Evolutionary conservation across 1,140 invertebrate species (phyloP).

Genomic region (Lerema accius): DNA sequence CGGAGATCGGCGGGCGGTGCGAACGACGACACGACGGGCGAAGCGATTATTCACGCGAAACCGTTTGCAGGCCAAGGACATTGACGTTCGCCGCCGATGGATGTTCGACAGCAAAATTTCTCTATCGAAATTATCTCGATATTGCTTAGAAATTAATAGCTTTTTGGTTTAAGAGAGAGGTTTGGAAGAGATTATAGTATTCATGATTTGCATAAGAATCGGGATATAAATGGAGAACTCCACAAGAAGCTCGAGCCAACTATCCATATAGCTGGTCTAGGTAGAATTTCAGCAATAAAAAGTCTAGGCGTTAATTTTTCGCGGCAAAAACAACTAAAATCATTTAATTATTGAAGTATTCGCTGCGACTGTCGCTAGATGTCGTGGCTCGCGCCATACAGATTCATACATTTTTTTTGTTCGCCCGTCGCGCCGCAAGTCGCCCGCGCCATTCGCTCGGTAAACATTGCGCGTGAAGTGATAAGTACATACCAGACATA

Average conservation of each 20-base stretch:
- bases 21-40: constrained; percentile 3
- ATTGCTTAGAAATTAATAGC: constrained; percentile 4
- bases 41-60: constrained; percentile 6
- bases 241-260: background rate
- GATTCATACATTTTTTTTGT: too few species aligned
- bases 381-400: background rate
- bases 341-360: background rate
- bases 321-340: background rate
- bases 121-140: constrained; percentile 6
- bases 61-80: constrained; percentile 16
- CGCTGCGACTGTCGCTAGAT: background rate
- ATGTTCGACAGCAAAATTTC: constrained; percentile 1
- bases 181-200: background rate
- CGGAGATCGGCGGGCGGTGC: too few species aligned
- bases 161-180: background rate
- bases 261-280: background rate
- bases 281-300: background rate
- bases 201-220: background rate
- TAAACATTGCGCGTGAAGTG: too few species aligned
- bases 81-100: background rate
- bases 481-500: too few species aligned
- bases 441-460: too few species aligned
- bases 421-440: too few species aligned
- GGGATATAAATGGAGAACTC: background rate
- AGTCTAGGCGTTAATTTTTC: background rate